phyloP scores from a whole-genome alignment of 2,113 vertebrate genomes.

The Montifringilla adamsi region DNA sequence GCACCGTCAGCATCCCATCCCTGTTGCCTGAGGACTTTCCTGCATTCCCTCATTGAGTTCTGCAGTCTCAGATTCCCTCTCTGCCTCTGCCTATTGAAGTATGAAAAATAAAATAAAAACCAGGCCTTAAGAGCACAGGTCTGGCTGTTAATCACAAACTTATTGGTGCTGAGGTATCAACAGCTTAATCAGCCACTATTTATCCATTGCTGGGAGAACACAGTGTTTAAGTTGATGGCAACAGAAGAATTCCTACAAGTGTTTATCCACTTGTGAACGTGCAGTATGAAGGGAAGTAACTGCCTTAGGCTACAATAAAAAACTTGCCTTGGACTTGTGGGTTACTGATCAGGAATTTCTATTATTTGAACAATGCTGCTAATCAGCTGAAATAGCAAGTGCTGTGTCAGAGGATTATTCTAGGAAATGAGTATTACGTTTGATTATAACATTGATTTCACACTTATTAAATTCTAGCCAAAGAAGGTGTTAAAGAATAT shows the following conservation, averaged over 20 bases:
- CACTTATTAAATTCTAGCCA: constrained; percentile 51
- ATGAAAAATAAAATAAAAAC: background rate
- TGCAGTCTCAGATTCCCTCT: background rate
- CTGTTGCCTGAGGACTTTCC: constrained; percentile 40
- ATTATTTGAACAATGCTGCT: constrained; percentile 22
- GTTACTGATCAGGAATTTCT: constrained; percentile 29
- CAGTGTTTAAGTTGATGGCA: background rate
- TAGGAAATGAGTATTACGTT: constrained; percentile 22
- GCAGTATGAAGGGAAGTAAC: background rate
- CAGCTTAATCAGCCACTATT: constrained; percentile 11
- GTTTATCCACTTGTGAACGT: constrained; percentile 14
- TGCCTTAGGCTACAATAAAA: background rate
- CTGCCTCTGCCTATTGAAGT: constrained; percentile 11
- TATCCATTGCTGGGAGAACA: background rate
- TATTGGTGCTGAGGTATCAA: constrained; percentile 11
- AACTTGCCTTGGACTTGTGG: background rate
- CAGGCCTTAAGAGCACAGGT: background rate
- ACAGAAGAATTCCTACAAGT: constrained; percentile 43
- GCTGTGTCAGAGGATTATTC: constrained; percentile 56
- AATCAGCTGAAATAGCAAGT: constrained; percentile 45
- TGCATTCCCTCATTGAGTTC: background rate
- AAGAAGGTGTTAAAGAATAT: constrained; percentile 39
- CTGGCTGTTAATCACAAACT: constrained; percentile 26
- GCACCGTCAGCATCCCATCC: constrained; percentile 8
- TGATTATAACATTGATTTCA: constrained; percentile 60